Conservation (phyloP, 2,888 invertebrate genomes). For the Neoascia interrupta region DNA sequence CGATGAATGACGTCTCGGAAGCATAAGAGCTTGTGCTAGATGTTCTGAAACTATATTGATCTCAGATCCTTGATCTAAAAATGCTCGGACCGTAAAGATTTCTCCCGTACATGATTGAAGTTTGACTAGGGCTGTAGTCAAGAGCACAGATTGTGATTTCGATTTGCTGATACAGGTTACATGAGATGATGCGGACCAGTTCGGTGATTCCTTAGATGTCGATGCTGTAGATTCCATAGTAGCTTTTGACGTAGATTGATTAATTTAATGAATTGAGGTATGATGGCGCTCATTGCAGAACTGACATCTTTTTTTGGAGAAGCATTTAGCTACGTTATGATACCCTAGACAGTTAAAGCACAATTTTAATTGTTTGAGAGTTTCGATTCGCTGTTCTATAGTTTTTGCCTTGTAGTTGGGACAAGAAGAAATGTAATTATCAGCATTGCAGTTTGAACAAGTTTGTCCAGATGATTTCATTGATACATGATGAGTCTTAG, state of each 20-base stretch:
- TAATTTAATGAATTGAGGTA: neutral
- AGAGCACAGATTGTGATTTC: neutral
- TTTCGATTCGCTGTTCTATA: neutral
- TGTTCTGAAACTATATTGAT: neutral
- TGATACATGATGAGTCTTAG: neutral
- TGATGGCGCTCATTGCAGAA: neutral
- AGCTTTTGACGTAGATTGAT: no score
- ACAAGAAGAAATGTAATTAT: neutral
- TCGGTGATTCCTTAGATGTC: neutral
- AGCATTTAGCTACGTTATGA: neutral
- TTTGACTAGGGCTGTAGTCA: neutral
- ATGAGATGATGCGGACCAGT: neutral
- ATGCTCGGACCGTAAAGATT: conserved; percentile 2
- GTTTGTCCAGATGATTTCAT: no score
- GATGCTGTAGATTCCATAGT: no score
- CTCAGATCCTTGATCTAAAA: no score
- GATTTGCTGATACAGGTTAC: neutral
- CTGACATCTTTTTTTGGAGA: neutral
- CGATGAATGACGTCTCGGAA: neutral
- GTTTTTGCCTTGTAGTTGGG: neutral
- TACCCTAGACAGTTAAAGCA: neutral
- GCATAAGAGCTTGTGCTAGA: neutral
- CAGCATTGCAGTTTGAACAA: conserved; percentile 1
- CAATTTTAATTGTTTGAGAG: conserved; percentile 5
- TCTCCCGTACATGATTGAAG: neutral